These are phyloP conservation scores for Bombus superbus DNA, from an alignment of 1,140 invertebrate species.

Conservation along the genomic window DNA sequence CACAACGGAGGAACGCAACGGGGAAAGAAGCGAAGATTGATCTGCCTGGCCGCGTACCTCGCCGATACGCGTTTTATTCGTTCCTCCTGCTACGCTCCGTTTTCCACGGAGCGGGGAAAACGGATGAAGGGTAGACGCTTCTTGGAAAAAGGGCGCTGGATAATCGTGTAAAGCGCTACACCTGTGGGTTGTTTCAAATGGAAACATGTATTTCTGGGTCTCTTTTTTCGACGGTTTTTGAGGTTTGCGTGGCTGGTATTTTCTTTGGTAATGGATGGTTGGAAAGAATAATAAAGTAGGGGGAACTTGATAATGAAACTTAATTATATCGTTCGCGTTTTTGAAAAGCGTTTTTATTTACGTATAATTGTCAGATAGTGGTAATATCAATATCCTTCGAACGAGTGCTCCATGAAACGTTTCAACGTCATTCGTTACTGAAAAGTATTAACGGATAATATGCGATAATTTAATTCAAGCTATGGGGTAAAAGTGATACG, in stretches of 20 bases:
- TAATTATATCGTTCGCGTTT: neutral
- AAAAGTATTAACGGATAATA: no score
- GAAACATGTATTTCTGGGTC: slow-evolving; percentile 56
- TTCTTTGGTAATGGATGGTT: neutral
- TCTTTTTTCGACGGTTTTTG: neutral
- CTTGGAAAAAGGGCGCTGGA: slow-evolving; percentile 53
- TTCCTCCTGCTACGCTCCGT: slow-evolving; percentile 62
- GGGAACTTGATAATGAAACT: neutral
- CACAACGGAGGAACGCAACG: slow-evolving; percentile 53
- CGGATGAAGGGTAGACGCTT: neutral
- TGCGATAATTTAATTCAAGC: no score
- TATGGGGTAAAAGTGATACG: no score
- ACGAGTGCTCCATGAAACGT: no score
- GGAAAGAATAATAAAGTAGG: neutral
- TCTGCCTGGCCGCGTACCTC: slow-evolving; percentile 74
- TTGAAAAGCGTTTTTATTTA: no score
- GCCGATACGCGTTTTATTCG: slow-evolving; percentile 77
- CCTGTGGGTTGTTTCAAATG: slow-evolving; percentile 43
- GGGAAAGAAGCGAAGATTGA: slow-evolving; percentile 79
- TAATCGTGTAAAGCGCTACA: slow-evolving; percentile 64
- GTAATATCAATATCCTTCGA: no score
- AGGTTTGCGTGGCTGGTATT: neutral
- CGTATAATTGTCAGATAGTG: no score
- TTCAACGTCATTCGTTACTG: no score
- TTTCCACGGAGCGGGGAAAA: neutral